Evolutionary conservation across 2,888 invertebrate genomes (phyloP), one percentile per base, ranked within the genome.

Genomic region (Ichneumoninae sp.): DNA sequence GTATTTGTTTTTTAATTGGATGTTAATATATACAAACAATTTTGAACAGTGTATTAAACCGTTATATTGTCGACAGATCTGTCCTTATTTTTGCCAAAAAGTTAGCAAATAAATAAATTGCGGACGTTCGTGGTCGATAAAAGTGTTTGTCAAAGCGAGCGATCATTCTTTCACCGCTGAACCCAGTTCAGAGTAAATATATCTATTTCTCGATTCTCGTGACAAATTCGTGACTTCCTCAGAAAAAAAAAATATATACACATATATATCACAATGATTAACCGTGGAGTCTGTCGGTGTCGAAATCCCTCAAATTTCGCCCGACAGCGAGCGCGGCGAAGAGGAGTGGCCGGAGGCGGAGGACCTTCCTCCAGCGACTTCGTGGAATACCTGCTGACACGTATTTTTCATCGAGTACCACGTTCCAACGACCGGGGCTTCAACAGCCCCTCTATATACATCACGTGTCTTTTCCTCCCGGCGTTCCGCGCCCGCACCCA

Each of bases 321-420:
- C 40, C 40, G 40, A 10, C 40, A 10, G 40, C 40, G 10, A 10
- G 44, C 44, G 13, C 16, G 16, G 44, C 16, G 44, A 16, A 4
- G 44, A 16, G 44, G 40, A 40, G 8, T 40, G 40, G 7, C 10
- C 10, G 40, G 2, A 0, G 40, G 40, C 40, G 10, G 40, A 40
- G 8, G n/a, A 57, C 50, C n/a, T 50, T 26, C 40, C 40, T 40
- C 22, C 30, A 19, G 16, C 33, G 63, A 70, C 10, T 81, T 75
- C 52, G 30, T 40, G 40, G 26, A 52, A 71, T 70, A 69, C 36
- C 63, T 50, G 36, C 60, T 69, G 63, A 63, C 70, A 63, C 44
- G 16, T 52, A 4, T 70, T 69, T 75, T 54, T 66, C 70, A 76
- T 71, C 47, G 54, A 47, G 71, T 76, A 69, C 19, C 44, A 65